phyloP scores from a whole-genome alignment of 2,113 vertebrate genomes.

The Malurus elegans region DNA sequence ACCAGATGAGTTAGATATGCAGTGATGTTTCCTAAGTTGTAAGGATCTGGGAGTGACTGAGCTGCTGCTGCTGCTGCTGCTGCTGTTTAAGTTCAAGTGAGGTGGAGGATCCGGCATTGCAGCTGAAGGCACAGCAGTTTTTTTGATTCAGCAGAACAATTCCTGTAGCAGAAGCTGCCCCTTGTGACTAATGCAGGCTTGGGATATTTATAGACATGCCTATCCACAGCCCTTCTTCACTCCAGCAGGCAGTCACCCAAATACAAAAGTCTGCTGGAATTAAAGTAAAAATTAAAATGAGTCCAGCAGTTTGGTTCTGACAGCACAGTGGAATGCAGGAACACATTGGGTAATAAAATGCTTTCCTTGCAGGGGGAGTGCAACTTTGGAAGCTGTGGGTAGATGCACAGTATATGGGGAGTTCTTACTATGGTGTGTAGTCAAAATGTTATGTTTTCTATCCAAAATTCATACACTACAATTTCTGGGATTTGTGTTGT shows the following conservation, averaged over 20 bases:
- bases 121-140: slow-evolving; percentile 14
- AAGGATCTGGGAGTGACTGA: slow-evolving; percentile 14
- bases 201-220: slow-evolving; percentile 49
- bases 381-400: background rate
- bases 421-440: background rate
- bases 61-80: background rate
- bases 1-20: slow-evolving; percentile 27
- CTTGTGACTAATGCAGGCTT: slow-evolving; percentile 62
- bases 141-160: slow-evolving; percentile 64
- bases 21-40: slow-evolving; percentile 22
- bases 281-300: slow-evolving; percentile 41
- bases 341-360: background rate
- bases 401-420: background rate
- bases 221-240: slow-evolving; percentile 54
- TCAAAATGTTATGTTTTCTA: background rate
- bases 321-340: background rate
- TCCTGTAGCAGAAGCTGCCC: slow-evolving; percentile 60
- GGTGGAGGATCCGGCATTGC: slow-evolving; percentile 28
- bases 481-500: background rate
- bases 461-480: background rate
- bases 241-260: slow-evolving; percentile 64
- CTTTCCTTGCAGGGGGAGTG: background rate
- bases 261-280: slow-evolving; percentile 47
- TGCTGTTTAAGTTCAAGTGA: slow-evolving; percentile 37
- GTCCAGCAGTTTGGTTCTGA: slow-evolving; percentile 38